Evolutionary conservation across 1,140 invertebrate species (phyloP), one percentile per base, ranked within the genome.

Genomic region (Aphaenogaster rudis): DNA sequence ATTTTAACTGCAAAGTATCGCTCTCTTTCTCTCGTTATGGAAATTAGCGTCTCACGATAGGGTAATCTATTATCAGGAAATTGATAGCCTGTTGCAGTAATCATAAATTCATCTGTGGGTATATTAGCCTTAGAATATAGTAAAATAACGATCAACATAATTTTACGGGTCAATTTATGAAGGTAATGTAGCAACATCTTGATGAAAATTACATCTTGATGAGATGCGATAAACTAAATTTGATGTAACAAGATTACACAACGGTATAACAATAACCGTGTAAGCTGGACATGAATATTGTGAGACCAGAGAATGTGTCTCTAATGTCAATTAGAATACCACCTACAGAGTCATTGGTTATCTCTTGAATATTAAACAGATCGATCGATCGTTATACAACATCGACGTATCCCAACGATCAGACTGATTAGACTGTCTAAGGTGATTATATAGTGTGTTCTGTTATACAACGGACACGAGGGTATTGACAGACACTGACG

Each of bases 371-470:
- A 67, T 66, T 67, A 67, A 79, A 36, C 42, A 48, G 28, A 50
- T 17, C 45, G 61, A 79, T 67, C 76, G 42, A 36, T 50, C 0
- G 3, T 6, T 48, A 39, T 15, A 36, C 3, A 50, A 42, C 3
- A 57, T 5, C n/a, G 42, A 48, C 1, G 28, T 78, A 48, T 66
- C 15, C 8, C n/a, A 42, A n/a, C 11, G 59, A 67, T 67, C n/a
- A 67, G 2, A 64, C 45, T 66, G 77, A 79, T 79, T 64, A 79
- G 39, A 79, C 15, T 50, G 52, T 17, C 13, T 50, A 66, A 50
- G 61, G 6, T 67, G 28, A 52, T 79, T 50, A 79, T 1, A 79
- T 5, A 42, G 6, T 28, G 13, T 17, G 42, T 36, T 21, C 13
- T 78, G 15, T 67, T 50, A 52, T 50, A 63, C 15, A 45, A 21